Percentiles rank a stretch among this genome's conserved stretches.
phyloP scores from a whole-genome alignment of 2,888 invertebrate genomes.

The Spodoptera picta region DNA sequence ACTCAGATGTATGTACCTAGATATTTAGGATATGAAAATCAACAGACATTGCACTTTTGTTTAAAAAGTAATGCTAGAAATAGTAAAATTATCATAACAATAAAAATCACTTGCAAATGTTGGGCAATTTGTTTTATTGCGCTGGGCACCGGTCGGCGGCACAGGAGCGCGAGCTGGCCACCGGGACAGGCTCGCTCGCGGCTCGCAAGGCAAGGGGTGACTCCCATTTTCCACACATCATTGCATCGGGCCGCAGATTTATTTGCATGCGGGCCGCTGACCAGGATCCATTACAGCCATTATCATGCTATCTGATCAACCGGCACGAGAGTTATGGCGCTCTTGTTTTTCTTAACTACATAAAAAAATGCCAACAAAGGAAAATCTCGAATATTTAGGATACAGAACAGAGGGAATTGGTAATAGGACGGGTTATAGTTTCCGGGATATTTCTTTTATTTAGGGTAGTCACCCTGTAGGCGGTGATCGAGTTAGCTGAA shows the following conservation, averaged over 20 bases:
- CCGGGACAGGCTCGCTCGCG: constrained; percentile 58
- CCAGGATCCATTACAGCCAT: constrained; percentile 89
- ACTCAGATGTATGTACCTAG: too few relatives aligned
- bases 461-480: constrained; percentile 58
- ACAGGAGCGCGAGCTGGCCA: constrained; percentile 55
- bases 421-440: constrained; percentile 80
- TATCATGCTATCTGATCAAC: constrained; percentile 87
- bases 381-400: constrained; percentile 76
- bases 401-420: constrained; percentile 71
- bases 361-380: constrained; percentile 78
- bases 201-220: constrained; percentile 74
- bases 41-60: not conserved
- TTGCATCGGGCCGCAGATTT: constrained; percentile 88
- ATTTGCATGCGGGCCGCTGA: constrained; percentile 89
- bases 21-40: not conserved
- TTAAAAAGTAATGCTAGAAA: not conserved
- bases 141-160: constrained; percentile 52
- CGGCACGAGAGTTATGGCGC: constrained; percentile 86
- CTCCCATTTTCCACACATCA: constrained; percentile 89
- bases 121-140: constrained; percentile 60
- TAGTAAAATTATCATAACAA: constrained; percentile 28
- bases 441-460: constrained; percentile 81
- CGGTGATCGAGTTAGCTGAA: constrained; percentile 57
- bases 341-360: constrained; percentile 86
- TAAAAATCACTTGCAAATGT: constrained; percentile 50